phyloP scores from a whole-genome alignment of 2,888 invertebrate species.

The Penaeus monodon region DNA sequence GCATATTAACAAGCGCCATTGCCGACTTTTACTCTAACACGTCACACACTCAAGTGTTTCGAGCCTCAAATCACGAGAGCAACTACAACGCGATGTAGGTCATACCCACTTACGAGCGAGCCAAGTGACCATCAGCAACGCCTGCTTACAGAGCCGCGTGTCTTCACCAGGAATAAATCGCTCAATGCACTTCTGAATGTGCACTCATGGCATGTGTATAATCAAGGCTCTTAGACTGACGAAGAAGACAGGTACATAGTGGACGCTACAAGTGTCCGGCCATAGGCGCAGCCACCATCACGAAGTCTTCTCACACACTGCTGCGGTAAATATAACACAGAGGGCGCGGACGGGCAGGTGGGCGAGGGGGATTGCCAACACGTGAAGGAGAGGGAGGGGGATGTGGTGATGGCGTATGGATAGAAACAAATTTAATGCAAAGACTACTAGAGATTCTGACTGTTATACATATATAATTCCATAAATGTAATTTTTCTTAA shows the following conservation, averaged over 20 bases:
- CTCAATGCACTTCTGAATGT: no score
- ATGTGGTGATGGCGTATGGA: background rate
- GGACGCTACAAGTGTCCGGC: background rate
- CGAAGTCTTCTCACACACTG: constrained; percentile 21
- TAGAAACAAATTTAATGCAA: no score
- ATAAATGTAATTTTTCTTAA: no score
- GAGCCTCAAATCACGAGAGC: background rate
- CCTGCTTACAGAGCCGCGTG: no score
- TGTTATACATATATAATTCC: no score
- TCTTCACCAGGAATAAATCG: no score
- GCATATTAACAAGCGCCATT: constrained; percentile 49
- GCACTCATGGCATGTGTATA: no score
- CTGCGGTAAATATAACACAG: constrained; percentile 38
- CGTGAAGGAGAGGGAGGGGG: background rate
- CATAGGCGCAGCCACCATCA: background rate
- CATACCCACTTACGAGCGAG: no score
- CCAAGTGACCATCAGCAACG: no score
- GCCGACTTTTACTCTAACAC: background rate
- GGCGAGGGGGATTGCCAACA: constrained; percentile 27
- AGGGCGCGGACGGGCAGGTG: constrained; percentile 2
- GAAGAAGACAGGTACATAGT: background rate
- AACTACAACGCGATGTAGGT: background rate
- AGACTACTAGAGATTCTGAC: no score
- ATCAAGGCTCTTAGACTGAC: no score
- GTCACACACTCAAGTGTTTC: background rate